phyloP scores from a whole-genome alignment of 37 sponge, comb jelly and placozoan genomes.

The Ianthella basta region DNA sequence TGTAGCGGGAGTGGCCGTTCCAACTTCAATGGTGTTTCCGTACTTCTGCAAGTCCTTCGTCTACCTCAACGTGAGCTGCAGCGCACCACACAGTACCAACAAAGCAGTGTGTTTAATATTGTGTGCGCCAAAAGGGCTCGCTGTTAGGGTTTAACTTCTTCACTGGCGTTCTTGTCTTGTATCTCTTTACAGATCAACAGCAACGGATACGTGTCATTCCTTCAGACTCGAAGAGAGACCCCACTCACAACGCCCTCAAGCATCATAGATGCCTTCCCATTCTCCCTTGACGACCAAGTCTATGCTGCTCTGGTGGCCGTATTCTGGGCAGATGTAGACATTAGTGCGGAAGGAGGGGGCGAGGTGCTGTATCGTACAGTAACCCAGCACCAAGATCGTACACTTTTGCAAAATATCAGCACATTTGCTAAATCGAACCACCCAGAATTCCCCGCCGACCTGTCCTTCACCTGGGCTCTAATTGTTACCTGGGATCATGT shows the following conservation, averaged over 20 bases:
- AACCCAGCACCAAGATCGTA: background rate
- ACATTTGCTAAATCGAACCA: background rate
- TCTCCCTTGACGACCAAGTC: background rate
- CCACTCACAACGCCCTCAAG: too few relatives aligned
- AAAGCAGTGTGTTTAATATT: too few relatives aligned
- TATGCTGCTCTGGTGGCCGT: background rate
- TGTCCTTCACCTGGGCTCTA: background rate
- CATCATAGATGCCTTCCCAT: background rate
- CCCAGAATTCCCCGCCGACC: background rate
- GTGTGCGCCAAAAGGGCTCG: too few relatives aligned
- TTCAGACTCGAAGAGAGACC: too few relatives aligned
- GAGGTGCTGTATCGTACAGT: background rate
- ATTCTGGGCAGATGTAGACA: conserved; percentile 13
- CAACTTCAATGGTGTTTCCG: too few relatives aligned
- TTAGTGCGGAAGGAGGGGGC: background rate
- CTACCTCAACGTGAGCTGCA: too few relatives aligned
- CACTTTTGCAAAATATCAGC: background rate
- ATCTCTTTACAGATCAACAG: background rate
- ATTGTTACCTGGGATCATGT: background rate
- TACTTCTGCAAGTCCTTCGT: too few relatives aligned
- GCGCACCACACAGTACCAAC: too few relatives aligned
- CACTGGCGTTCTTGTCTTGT: background rate
- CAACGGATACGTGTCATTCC: conserved; percentile 1
- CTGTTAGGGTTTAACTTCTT: too few relatives aligned
- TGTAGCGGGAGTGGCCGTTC: too few relatives aligned